phyloP scores from a whole-genome alignment of 2,888 invertebrate species.

The Apocheima hispidaria region DNA sequence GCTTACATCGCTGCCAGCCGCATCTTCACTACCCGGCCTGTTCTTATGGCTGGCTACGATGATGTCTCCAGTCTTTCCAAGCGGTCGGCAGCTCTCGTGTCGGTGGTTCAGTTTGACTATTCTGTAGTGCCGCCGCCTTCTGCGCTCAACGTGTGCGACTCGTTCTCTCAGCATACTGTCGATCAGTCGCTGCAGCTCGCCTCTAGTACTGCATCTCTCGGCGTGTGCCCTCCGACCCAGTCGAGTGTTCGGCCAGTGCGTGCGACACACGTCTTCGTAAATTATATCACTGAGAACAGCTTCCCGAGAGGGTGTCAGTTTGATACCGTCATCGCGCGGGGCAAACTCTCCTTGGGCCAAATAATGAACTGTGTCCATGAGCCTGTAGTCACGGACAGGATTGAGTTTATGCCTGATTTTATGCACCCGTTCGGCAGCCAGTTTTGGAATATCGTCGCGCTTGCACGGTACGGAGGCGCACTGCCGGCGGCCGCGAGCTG shows the following conservation, averaged over 20 bases:
- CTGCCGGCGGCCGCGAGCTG: constrained; percentile 75
- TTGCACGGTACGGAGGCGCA: constrained; percentile 78
- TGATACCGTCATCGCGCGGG: constrained; percentile 80
- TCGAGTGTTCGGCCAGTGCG: constrained; percentile 79
- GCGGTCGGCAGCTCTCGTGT: constrained; percentile 72
- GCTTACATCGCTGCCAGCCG: constrained; percentile 61
- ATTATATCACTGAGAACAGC: constrained; percentile 82
- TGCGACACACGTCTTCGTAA: constrained; percentile 82
- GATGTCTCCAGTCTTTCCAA: constrained; percentile 81
- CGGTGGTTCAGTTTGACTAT: constrained; percentile 79
- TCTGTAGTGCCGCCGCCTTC: constrained; percentile 77
- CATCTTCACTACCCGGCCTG: constrained; percentile 62
- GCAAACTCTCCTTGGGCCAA: constrained; percentile 82
- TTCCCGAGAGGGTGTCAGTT: constrained; percentile 79
- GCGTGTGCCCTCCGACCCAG: constrained; percentile 70
- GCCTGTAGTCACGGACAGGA: constrained; percentile 78
- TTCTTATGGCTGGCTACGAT: constrained; percentile 81
- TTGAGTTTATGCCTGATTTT: constrained; percentile 80
- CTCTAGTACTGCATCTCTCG: constrained; percentile 69
- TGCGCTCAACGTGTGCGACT: constrained; percentile 77
- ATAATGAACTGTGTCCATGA: constrained; percentile 83
- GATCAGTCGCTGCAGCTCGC: constrained; percentile 76
- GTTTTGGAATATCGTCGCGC: constrained; percentile 69
- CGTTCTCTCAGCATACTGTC: constrained; percentile 76
- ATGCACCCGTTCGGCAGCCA: constrained; percentile 77